Evolutionary conservation across 1,140 invertebrate species (phyloP).

Genomic region (Zaprionus capensis): DNA sequence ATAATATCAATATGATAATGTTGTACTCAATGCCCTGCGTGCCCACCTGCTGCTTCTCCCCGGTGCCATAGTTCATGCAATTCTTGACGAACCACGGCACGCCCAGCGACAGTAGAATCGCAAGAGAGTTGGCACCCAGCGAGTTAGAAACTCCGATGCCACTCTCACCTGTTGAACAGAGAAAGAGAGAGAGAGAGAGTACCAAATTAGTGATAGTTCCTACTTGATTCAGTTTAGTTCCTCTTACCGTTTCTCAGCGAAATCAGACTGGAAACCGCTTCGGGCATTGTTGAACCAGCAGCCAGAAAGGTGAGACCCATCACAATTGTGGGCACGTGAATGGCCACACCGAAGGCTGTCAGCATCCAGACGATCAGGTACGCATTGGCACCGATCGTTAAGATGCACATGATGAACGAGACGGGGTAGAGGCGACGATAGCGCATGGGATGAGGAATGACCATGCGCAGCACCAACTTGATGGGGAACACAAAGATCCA

Average conservation of each 20-base stretch:
- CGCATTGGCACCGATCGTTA: conserved; percentile 93
- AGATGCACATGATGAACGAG: conserved; percentile 93
- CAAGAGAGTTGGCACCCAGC: conserved; percentile 92
- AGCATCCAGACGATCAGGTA: conserved; percentile 97
- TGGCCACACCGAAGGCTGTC: conserved; percentile 91
- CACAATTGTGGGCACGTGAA: conserved; percentile 92
- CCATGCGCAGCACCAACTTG: conserved; percentile 87
- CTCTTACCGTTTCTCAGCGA: conserved; percentile 91
- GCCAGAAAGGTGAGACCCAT: conserved; percentile 96
- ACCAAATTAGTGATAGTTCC: not conserved
- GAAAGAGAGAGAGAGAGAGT: too few relatives aligned
- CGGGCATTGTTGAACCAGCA: conserved; percentile 94
- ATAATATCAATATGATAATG: conserved; percentile 86
- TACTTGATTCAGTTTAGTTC: conserved; percentile 16
- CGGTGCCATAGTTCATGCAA: conserved; percentile 80
- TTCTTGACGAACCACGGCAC: conserved; percentile 93
- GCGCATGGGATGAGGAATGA: conserved; percentile 91
- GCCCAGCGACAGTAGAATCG: conserved; percentile 93
- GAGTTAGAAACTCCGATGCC: conserved; percentile 94
- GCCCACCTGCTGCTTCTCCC: conserved; percentile 81
- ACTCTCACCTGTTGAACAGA: conserved; percentile 88
- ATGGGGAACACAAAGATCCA: conserved; percentile 91
- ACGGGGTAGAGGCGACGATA: conserved; percentile 89
- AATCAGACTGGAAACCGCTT: conserved; percentile 93
- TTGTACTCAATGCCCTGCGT: conserved; percentile 86